Evolutionary conservation across 2,797 vertebrate species (phyloP).

Genomic region (Sphaeramia orbicularis): DNA sequence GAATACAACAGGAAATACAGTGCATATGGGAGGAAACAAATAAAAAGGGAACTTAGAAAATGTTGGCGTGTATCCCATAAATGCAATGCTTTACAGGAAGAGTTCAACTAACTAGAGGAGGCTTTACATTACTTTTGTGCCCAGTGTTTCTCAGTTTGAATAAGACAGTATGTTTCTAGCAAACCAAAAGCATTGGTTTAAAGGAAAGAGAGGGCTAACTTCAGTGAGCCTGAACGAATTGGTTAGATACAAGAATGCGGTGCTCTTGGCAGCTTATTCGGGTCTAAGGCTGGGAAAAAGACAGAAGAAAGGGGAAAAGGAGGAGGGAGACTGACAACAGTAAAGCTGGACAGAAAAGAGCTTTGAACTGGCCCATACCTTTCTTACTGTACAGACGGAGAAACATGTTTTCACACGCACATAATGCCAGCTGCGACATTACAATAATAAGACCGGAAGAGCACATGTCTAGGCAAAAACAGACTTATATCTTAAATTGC

Average conservation of each 20-base stretch:
- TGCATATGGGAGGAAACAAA: background rate
- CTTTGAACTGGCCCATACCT: slow-evolving; percentile 24
- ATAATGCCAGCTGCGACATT: background rate
- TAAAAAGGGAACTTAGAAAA: background rate
- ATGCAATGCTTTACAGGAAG: background rate
- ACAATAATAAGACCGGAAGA: no score
- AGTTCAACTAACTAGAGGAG: background rate
- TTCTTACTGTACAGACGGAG: background rate
- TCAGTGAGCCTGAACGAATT: slow-evolving; percentile 62
- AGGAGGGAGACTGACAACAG: slow-evolving; percentile 3
- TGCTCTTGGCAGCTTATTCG: slow-evolving; percentile 61
- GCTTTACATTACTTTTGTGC: background rate
- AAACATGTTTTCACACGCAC: background rate
- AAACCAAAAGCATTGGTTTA: slow-evolving; percentile 21
- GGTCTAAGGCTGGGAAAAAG: slow-evolving; percentile 57
- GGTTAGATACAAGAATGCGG: slow-evolving; percentile 66
- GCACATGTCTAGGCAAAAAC: no score
- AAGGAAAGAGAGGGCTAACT: slow-evolving; percentile 30
- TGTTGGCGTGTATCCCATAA: background rate
- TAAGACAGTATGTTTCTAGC: slow-evolving; percentile 1
- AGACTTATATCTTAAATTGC: no score
- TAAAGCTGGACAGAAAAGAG: background rate
- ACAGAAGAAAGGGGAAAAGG: slow-evolving; percentile 1
- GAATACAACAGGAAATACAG: background rate
- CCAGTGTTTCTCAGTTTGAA: background rate